Evolutionary conservation across 2,888 invertebrate genomes (phyloP).

Genomic region (Leptogaster cylindrica): DNA sequence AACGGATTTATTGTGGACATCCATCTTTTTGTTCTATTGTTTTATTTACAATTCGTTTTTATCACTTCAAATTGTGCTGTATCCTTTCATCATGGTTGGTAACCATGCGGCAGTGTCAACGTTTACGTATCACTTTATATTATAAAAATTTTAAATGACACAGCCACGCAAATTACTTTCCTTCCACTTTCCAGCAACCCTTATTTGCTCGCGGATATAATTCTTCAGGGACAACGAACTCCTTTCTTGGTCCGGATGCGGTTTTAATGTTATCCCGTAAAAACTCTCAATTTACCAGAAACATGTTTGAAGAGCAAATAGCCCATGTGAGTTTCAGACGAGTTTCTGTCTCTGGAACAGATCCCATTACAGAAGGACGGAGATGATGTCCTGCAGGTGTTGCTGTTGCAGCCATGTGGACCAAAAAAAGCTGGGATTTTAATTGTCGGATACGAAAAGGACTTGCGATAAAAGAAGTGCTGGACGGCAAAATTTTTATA

Average conservation of each 20-base stretch:
- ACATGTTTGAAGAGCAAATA: constrained; percentile 37
- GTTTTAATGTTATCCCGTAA: constrained; percentile 40
- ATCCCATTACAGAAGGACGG: constrained; percentile 28
- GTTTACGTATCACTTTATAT: constrained; percentile 1
- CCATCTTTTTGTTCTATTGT: neutral
- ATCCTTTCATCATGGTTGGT: neutral
- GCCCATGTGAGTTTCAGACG: constrained; percentile 13
- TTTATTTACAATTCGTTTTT: neutral
- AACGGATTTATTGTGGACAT: constrained; percentile 27
- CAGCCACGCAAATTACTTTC: constrained; percentile 13
- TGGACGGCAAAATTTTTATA: constrained; percentile 6
- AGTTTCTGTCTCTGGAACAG: constrained; percentile 10
- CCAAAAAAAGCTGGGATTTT: constrained; percentile 13
- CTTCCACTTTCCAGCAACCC: constrained; percentile 22
- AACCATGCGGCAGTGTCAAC: neutral
- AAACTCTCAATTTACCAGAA: constrained; percentile 39
- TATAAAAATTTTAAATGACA: neutral
- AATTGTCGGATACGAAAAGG: constrained; percentile 24
- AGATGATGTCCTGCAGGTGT: constrained; percentile 46
- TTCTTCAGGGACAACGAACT: constrained; percentile 28
- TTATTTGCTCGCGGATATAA: constrained; percentile 4
- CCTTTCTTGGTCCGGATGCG: constrained; percentile 16
- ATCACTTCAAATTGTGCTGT: neutral
- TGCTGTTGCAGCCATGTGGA: constrained; percentile 17
- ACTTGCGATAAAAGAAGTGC: constrained; percentile 31